These are phyloP conservation scores for Drosophila anomalata DNA, from an alignment of 2,888 invertebrate genomes.

Conservation along the genomic window DNA sequence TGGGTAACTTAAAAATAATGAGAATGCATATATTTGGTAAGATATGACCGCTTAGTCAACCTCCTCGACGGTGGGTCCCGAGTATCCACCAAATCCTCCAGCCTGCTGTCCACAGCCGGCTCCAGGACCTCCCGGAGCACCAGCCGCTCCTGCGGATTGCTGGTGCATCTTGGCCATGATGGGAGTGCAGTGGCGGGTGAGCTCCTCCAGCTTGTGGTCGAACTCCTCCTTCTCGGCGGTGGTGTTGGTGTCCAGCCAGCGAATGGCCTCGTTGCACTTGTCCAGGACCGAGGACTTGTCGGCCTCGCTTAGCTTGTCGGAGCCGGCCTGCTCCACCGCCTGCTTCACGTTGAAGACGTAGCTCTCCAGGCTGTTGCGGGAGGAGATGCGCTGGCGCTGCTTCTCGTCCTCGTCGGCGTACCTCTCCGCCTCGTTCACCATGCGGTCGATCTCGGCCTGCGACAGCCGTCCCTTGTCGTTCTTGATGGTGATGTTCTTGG, in stretches of 20 bases:
- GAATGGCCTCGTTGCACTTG: slow-evolving; percentile 88
- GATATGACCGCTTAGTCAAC: slow-evolving; percentile 69
- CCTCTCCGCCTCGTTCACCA: slow-evolving; percentile 90
- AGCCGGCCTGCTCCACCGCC: slow-evolving; percentile 86
- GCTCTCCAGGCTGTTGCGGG: slow-evolving; percentile 89
- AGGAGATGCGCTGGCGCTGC: slow-evolving; percentile 88
- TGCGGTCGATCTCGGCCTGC: slow-evolving; percentile 92
- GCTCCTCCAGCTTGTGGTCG: slow-evolving; percentile 84
- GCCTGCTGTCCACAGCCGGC: slow-evolving; percentile 84
- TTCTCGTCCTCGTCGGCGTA: slow-evolving; percentile 90
- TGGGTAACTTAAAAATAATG: slow-evolving; percentile 1
- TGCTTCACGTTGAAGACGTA: slow-evolving; percentile 90
- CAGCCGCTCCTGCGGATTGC: slow-evolving; percentile 84
- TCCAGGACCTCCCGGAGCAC: slow-evolving; percentile 19
- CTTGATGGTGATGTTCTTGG: slow-evolving; percentile 91
- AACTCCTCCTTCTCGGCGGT: slow-evolving; percentile 91
- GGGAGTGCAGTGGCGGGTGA: slow-evolving; percentile 83
- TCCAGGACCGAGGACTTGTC: slow-evolving; percentile 88
- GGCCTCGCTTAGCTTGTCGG: slow-evolving; percentile 86
- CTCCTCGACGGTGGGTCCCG: slow-evolving; percentile 83
- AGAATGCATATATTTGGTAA: slow-evolving; percentile 1
- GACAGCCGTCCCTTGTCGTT: slow-evolving; percentile 92
- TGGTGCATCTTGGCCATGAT: slow-evolving; percentile 85
- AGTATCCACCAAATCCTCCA: slow-evolving; percentile 87
- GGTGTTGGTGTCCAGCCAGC: slow-evolving; percentile 91